Evolutionary conservation across 2,888 invertebrate species (phyloP), one percentile per base, ranked within the genome.

Genomic region (Cerastis leucographa): DNA sequence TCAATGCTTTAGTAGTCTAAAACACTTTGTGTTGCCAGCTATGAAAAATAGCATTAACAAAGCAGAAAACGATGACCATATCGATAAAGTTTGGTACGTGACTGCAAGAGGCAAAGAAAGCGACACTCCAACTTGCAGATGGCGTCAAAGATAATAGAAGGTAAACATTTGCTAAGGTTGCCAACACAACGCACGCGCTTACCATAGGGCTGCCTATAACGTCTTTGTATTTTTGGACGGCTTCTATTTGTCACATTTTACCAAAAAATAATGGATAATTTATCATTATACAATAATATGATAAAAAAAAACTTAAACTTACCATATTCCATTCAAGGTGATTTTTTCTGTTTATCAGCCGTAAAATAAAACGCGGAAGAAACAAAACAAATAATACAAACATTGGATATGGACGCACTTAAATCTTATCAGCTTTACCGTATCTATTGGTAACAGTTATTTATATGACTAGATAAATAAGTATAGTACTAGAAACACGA

Each of bases 61-160:
- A 68, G 6, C 4, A 59, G 29, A 65, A 71, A 68, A 49, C 2
- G 56, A 64, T 84, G 71, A 72, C 74, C 59, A 76, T 51, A 71
- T 71, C 66, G 67, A 85, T 83, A 66, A 74, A 76, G 73, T 68
- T 76, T 66, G 54, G 64, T 69, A 87, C 77, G 76, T 80, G 83
- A 81, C 68, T 75, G 75, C 64, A 78, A 81, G 76, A 85, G 82
- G 74, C 71, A 78, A 83, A 79, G 71, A 76, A 70, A 77, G 71
- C 69, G 71, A 80, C 78, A 80, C 80, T 87, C 75, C 66, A 76
- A 86, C 81, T 88, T 75, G 80, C 85, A 87, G 86, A 88, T 87
- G 86, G 88, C 89, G 89, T 88, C 84, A 90, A 89, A 92, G 92
- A 93, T 94, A 94, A 94, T 94, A 92, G 91, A 94, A 92, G 90